Base-by-base conservation (phyloP, 1,140 invertebrate species). In the Musca vetustissima region DNA sequence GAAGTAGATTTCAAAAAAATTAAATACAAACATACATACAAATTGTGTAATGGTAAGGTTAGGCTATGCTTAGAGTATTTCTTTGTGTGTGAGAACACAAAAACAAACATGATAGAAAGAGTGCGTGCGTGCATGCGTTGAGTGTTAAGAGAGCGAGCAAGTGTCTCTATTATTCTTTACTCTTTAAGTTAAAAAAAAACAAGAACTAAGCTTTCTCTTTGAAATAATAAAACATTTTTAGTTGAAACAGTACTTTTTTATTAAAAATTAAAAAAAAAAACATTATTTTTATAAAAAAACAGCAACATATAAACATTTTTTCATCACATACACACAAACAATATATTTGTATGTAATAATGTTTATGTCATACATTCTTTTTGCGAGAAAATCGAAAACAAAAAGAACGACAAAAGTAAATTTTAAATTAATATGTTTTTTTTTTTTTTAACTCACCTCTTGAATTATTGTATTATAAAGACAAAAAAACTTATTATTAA, bases 381-480 rank as follows among this genome's bases (percentile, higher is more conserved):
- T 57, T 28, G 22, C 13, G 15, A 57, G 3, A 28, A 28, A 28
- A 15, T 28, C 6, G 13, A 25, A 28, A 57, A 57, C 53, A 57
- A 19, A 52, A 52, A 19, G 21, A 52, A 52, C 4, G 21, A 22
- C 21, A 21, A 21, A 19, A 52, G 4, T 21, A 52, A 52, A 52
- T 3, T 52, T 52, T 21, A 52, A 52, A 19, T 9, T 52, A 22
- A 21, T 19, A 19, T 13, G 49, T 52, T 52, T 28, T 4, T 49
- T 49, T 4, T 49, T 49, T 9, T 52, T 52, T 52, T 21, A 52
- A 17, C 13, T 52, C 49, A 43, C 21, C 57, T 43, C 57, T 61
- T 61, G 57, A 61, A 61, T 59, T 43, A 61, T 61, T 61, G 57
- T 61, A 61, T 36, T 21, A 61, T 61, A 61, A 43, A 61, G 25